Base-by-base conservation (phyloP, 2,797 vertebrate species). In the Macroramphosus scolopax region DNA sequence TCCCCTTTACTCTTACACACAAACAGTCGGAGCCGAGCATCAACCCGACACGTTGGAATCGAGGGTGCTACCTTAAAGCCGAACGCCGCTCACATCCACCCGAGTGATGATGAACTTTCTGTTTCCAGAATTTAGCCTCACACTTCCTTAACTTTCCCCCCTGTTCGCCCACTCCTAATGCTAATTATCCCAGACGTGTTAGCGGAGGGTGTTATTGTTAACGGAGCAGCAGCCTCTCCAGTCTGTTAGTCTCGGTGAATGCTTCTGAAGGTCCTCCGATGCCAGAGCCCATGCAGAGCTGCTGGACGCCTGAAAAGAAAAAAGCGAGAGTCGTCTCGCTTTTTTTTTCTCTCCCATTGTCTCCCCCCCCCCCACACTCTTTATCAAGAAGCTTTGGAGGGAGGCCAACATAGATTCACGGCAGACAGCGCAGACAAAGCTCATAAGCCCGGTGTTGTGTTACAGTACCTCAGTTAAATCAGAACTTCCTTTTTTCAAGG, bases 351-450 rank as follows among this genome's bases (percentile, higher is more conserved):
- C 53, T 49, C 39, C 24, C 18, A 51, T 31, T 25, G 32, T n/a
- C n/a, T 35, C 30, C 20, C 46, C 28, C 39, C 37, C 47, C n/a
- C n/a, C n/a, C n/a, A n/a, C n/a, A n/a, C n/a, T n/a, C 44, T 68
- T 75, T 53, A 66, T 79, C 60, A 66, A 41, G 73, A 68, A 60
- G 56, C 62, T n/a, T 70, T 84, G 82, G 83, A 84, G 61, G 20
- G 42, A 53, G 40, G 78, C 80, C 82, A 86, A 32, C 31, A 18
- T 40, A 57, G 63, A 72, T 59, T 71, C 64, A 58, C 51, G 13
- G 77, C 66, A 50, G 68, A 74, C 44, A 43, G 63, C 48, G n/a
- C 52, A 72, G 63, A 77, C 75, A 70, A 70, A 68, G 75, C 76
- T 17, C 46, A 38, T 77, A 69, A 74, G 56, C 64, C 74, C 13